Evolutionary conservation across 1,140 invertebrate species (phyloP), one percentile per base, ranked within the genome.

Genomic region (Drosophila novamexicana): DNA sequence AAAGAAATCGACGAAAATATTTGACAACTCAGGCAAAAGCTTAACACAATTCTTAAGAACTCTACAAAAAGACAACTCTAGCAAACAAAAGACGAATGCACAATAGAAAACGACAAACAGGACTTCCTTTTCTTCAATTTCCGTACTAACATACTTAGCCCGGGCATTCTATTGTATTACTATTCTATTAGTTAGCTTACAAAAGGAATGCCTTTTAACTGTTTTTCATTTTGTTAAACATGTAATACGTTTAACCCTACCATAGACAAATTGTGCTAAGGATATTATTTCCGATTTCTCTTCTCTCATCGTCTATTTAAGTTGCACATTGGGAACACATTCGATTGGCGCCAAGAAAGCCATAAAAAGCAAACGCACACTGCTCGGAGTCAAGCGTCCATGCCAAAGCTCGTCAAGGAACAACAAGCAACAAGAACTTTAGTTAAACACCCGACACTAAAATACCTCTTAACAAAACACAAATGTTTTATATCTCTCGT

Each of bases 281-380:
- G 22, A 29, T 32, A 16, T 45, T 18, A 44, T 44, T 40, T 78
- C 45, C 50, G 56, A 73, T 69, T 86, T 71, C 36, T 47, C 49
- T 53, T 57, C 58, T 65, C 71, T 77, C 72, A 79, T 74, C 79
- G 68, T 73, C 68, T 34, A 70, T 77, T 84, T 68, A 77, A 80
- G 69, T 40, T 75, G 47, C 29, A 34, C 53, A 40, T 56, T 56
- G 68, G 49, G 29, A n/a, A 50, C 44, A 65, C 74, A 74, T 74
- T 81, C 78, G 64, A 77, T 83, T 86, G 83, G 83, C 83, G 83
- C 83, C 83, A 89, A 42, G 36, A 77, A 86, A 74, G 59, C 81
- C 77, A 83, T 86, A 88, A 86, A 86, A 86, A 73, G 37, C 66
- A 39, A 71, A 52, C 71, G 67, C 77, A 70, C 44, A 52, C 32